Evolutionary conservation across 2,888 invertebrate genomes (phyloP).

Genomic region (Pediacus dermestoides): DNA sequence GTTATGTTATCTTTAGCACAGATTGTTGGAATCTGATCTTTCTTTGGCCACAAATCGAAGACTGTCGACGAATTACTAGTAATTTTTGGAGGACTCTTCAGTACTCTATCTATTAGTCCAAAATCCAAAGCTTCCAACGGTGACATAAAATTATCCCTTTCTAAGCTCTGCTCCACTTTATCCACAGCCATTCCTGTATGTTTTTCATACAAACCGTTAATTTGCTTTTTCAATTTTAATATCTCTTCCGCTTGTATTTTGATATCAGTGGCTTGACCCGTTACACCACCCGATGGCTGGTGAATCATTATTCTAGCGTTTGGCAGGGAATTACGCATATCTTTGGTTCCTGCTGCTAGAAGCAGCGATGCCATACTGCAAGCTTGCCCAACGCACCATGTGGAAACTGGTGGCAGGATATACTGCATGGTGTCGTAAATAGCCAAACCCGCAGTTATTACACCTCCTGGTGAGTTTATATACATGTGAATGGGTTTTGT

Average conservation of each 20-base stretch:
- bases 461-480: slow-evolving; percentile 90
- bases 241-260: slow-evolving; percentile 97
- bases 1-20: no score
- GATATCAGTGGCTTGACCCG: slow-evolving; percentile 96
- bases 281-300: slow-evolving; percentile 83
- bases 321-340: slow-evolving; percentile 92
- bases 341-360: slow-evolving; percentile 80
- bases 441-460: slow-evolving; percentile 90
- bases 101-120: slow-evolving; percentile 87
- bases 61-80: neutral
- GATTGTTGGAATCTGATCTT: no score
- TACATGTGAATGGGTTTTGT: slow-evolving; percentile 96
- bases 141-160: slow-evolving; percentile 90
- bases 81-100: slow-evolving; percentile 44
- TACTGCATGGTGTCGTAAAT: slow-evolving; percentile 99
- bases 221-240: slow-evolving; percentile 80
- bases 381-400: slow-evolving; percentile 93
- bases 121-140: slow-evolving; percentile 85
- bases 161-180: slow-evolving; percentile 71
- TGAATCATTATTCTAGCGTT: slow-evolving; percentile 97
- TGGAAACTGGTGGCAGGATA: slow-evolving; percentile 89
- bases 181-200: slow-evolving; percentile 64
- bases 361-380: slow-evolving; percentile 95
- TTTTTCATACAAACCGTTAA: slow-evolving; percentile 83
- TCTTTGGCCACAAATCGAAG: neutral